Evolutionary conservation across 2,797 vertebrate genomes (phyloP), one percentile per base, ranked within the genome.

Genomic region (Acropternis orthonyx): DNA sequence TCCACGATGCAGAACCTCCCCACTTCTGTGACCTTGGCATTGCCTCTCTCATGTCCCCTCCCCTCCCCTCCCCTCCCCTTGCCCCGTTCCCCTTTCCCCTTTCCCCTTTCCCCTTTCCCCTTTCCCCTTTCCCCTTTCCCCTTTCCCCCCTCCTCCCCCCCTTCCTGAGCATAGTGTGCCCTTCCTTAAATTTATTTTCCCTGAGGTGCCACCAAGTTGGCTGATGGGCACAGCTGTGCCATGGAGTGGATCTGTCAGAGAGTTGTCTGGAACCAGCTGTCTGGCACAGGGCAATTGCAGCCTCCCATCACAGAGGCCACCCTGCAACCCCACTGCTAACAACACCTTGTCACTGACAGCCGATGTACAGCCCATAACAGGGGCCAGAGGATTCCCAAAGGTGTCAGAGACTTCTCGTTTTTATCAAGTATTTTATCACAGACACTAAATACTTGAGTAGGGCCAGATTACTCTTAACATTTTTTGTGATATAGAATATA

Each of bases 121-220:
- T n/a, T n/a, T n/a, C n/a, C n/a, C n/a, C n/a, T n/a, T n/a, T n/a
- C n/a, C n/a, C n/a, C n/a, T n/a, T n/a, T n/a, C n/a, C n/a, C n/a
- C n/a, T n/a, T n/a, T n/a, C n/a, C n/a, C n/a, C n/a, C n/a, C n/a
- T n/a, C 49, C 7, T 37, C 49, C 6, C 15, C 10, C 17, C 1
- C 26, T n/a, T n/a, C 8, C 34, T 65, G 54, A 52, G 9, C 18
- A 22, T 26, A 66, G 34, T 63, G 15, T 52, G 62, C 9, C 55
- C 19, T 58, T 62, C 27, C 41, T 43, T 46, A 62, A 49, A 65
- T 8, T 13, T 0, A 2, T 56, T 65, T 74, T 55, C 36, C 24
- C 21, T 0, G 4, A 79, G 15, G 24, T 77, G n/a, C 22, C 22
- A 7, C 24, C 10, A 41, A 3, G 1, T 3, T 2, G 8, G 51